Evolutionary conservation across 2,888 invertebrate genomes (phyloP).

Genomic region (Melieria crassipennis): DNA sequence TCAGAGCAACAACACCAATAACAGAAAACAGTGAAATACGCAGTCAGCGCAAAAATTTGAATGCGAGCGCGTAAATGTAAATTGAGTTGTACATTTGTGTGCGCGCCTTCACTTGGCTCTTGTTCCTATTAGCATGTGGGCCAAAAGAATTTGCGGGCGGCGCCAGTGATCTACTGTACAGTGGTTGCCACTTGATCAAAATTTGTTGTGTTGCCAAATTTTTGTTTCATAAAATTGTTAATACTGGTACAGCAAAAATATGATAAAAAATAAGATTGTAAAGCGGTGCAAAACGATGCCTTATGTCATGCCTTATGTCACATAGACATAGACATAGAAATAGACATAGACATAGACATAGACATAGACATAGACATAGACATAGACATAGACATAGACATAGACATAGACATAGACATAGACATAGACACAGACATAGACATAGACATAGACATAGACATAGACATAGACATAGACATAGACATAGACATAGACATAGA

Average conservation of each 20-base stretch:
- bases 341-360: background rate
- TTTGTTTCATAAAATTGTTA: background rate
- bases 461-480: no score
- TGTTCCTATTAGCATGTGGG: no score
- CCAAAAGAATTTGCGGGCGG: no score
- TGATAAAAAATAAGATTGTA: background rate
- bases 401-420: background rate
- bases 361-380: background rate
- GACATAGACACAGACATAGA: background rate
- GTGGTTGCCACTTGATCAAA: no score
- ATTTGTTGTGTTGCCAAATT: no score
- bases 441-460: background rate
- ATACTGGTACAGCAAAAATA: background rate
- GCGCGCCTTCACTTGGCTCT: no score
- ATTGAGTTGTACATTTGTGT: constrained; percentile 27
- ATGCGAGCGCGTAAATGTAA: constrained; percentile 25
- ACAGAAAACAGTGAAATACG: constrained; percentile 13
- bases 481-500: no score
- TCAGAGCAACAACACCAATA: constrained; percentile 25
- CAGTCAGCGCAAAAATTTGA: background rate
- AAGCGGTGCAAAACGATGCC: no score
- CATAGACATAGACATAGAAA: background rate
- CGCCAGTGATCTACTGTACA: no score
- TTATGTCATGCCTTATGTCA: no score
- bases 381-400: background rate